phyloP scores from a whole-genome alignment of 1,140 invertebrate genomes.

The Euschistus heros region DNA sequence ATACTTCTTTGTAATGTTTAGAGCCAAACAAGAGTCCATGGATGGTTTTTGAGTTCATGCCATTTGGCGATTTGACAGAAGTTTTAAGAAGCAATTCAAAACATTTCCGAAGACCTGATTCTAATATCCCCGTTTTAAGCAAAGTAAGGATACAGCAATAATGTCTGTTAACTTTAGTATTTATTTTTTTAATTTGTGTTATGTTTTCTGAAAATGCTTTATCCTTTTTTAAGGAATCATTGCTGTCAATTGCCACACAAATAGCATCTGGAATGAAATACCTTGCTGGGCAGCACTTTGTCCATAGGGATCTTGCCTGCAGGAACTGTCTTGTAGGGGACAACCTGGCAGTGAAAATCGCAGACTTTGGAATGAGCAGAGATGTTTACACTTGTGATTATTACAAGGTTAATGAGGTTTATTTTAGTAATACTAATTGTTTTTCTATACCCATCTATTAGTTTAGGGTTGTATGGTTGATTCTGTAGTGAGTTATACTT shows the following conservation, averaged over 20 bases:
- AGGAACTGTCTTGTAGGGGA: slow-evolving; percentile 80
- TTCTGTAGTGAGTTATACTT: too few species aligned
- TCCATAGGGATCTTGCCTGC: slow-evolving; percentile 83
- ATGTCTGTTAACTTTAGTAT: too few species aligned
- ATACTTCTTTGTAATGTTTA: slow-evolving; percentile 33
- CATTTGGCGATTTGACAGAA: slow-evolving; percentile 75
- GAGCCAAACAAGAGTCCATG: slow-evolving; percentile 62
- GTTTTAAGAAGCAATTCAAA: slow-evolving; percentile 58
- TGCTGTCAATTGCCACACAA: slow-evolving; percentile 59
- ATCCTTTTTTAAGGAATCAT: slow-evolving; percentile 36
- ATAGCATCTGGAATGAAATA: slow-evolving; percentile 83
- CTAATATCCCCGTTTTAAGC: slow-evolving; percentile 36
- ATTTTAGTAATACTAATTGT: neutral
- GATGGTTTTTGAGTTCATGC: slow-evolving; percentile 92
- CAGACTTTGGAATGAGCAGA: slow-evolving; percentile 84
- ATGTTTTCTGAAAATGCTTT: neutral
- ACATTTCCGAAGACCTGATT: slow-evolving; percentile 33
- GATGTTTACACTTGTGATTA: slow-evolving; percentile 88
- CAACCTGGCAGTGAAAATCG: slow-evolving; percentile 72
- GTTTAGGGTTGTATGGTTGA: too few species aligned
- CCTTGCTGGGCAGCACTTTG: slow-evolving; percentile 74
- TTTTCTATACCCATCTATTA: neutral
- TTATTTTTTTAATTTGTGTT: neutral
- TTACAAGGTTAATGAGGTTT: slow-evolving; percentile 66
- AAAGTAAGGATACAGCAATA: slow-evolving; percentile 33